Percentiles rank a stretch among this genome's conserved stretches.
Conservation (phyloP, 2,888 invertebrate genomes). For the Laothoe populi region DNA sequence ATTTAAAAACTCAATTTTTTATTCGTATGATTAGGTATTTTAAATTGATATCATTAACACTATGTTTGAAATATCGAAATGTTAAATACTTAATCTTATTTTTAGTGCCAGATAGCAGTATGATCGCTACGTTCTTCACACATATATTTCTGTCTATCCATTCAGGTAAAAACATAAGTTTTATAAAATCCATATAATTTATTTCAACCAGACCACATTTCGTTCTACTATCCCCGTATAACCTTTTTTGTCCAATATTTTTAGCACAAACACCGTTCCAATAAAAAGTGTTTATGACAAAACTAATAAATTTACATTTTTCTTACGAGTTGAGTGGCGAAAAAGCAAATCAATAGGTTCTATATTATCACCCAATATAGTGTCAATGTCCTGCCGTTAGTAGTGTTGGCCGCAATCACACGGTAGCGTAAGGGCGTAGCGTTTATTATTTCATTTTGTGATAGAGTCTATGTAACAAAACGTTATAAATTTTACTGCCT, state of each 20-base stretch:
- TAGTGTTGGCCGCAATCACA: slow-evolving; percentile 53
- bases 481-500: no score
- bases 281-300: background rate
- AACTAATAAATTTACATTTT: slow-evolving; percentile 25
- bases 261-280: background rate
- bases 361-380: slow-evolving; percentile 82
- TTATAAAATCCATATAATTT: no score
- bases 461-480: no score
- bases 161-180: no score
- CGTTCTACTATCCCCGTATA: background rate
- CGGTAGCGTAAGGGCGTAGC: slow-evolving; percentile 47
- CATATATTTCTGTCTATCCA: no score
- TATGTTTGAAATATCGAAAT: no score
- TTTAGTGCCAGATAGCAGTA: no score
- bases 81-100: no score
- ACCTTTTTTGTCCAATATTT: background rate
- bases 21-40: background rate
- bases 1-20: background rate
- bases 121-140: no score
- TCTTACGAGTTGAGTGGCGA: slow-evolving; percentile 60
- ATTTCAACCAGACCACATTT: background rate
- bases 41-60: no score
- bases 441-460: no score
- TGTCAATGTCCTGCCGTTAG: slow-evolving; percentile 73
- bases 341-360: slow-evolving; percentile 71